phyloP scores from a whole-genome alignment of 2,797 vertebrate genomes.

The Helarctos malayanus region DNA sequence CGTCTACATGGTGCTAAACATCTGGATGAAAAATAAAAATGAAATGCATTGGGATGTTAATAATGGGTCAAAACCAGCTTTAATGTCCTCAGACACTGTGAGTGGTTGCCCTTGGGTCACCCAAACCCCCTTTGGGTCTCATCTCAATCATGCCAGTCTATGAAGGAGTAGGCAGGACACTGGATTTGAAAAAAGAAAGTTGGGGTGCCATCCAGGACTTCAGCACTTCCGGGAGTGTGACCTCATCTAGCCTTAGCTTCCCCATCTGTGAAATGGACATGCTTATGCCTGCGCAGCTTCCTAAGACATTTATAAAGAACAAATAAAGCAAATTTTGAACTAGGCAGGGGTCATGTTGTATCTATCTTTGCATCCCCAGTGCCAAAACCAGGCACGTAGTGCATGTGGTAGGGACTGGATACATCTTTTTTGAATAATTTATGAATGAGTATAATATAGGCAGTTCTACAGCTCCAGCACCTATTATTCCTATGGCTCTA shows the following conservation, averaged over 20 bases:
- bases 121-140: neutral
- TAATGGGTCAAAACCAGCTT: neutral
- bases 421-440: slow-evolving; percentile 51
- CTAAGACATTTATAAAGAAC: neutral
- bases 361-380: slow-evolving; percentile 31
- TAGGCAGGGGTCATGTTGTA: neutral
- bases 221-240: neutral
- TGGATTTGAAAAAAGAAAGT: neutral
- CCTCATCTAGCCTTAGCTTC: neutral
- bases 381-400: neutral
- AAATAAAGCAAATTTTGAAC: slow-evolving; percentile 48
- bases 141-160: neutral
- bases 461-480: slow-evolving; percentile 15
- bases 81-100: neutral
- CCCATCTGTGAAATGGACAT: neutral
- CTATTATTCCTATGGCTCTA: slow-evolving; percentile 62
- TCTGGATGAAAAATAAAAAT: neutral
- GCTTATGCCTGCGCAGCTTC: neutral
- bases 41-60: neutral
- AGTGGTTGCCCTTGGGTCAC: neutral
- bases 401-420: neutral
- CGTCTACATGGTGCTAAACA: neutral
- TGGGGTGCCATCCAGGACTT: neutral
- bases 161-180: neutral
- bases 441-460: slow-evolving; percentile 17